Conservation (phyloP, 2,888 invertebrate species). For the Steinernema hermaphroditum region DNA sequence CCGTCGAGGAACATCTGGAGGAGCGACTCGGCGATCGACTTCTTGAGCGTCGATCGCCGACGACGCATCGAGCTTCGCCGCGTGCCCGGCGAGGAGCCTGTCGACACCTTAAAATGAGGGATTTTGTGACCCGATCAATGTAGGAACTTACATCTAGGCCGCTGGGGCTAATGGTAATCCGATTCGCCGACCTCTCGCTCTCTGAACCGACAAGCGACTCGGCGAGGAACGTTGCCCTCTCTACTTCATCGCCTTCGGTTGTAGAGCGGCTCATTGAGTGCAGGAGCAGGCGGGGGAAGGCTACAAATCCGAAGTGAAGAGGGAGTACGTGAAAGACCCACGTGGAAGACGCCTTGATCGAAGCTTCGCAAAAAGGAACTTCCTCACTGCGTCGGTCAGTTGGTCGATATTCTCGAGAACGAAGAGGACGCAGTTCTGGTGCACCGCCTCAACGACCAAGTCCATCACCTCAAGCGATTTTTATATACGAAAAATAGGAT, state of each 20-base stretch:
- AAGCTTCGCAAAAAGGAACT: slow-evolving; percentile 39
- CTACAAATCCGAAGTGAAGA: not conserved
- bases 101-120: not conserved
- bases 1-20: slow-evolving; percentile 26
- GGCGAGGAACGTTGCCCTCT: not conserved
- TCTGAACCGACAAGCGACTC: not conserved
- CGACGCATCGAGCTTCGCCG: slow-evolving; percentile 30
- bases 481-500: not conserved
- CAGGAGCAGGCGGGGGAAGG: slow-evolving; percentile 47
- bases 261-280: slow-evolving; percentile 32
- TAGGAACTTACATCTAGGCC: not conserved
- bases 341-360: slow-evolving; percentile 15
- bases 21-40: slow-evolving; percentile 33
- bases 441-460: slow-evolving; percentile 37
- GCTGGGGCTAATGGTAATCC: slow-evolving; percentile 15
- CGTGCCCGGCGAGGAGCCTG: not conserved
- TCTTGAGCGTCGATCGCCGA: slow-evolving; percentile 35
- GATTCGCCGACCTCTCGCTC: slow-evolving; percentile 39
- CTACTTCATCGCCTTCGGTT: not conserved
- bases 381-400: slow-evolving; percentile 34
- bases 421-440: slow-evolving; percentile 44
- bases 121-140: not conserved
- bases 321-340: not conserved
- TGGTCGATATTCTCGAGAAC: slow-evolving; percentile 57
- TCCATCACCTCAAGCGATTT: slow-evolving; percentile 37